phyloP scores from a whole-genome alignment of 2,113 vertebrate genomes.

The Aphelocoma coerulescens region DNA sequence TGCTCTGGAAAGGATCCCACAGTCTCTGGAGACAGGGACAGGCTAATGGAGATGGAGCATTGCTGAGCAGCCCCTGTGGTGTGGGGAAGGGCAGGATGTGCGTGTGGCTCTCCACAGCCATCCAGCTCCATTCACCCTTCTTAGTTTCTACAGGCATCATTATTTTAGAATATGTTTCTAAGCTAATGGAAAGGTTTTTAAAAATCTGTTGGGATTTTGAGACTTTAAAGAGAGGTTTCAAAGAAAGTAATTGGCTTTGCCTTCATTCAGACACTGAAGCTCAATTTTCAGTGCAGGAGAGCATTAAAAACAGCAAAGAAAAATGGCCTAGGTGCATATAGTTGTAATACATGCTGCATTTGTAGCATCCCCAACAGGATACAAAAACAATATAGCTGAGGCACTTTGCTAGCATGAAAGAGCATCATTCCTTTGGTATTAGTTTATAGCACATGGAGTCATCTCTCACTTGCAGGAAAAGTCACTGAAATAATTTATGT shows the following conservation, averaged over 20 bases:
- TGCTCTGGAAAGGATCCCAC: not conserved
- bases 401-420: slow-evolving; percentile 54
- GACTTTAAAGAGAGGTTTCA: slow-evolving; percentile 30
- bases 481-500: slow-evolving; percentile 68
- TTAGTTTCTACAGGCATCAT: not conserved
- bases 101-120: not conserved
- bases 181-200: slow-evolving; percentile 28
- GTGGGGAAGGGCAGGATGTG: not conserved
- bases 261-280: not conserved
- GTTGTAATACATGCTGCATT: slow-evolving; percentile 39
- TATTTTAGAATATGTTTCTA: slow-evolving; percentile 5
- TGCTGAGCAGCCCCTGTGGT: not conserved
- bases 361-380: slow-evolving; percentile 39
- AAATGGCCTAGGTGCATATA: slow-evolving; percentile 57
- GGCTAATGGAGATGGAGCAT: not conserved
- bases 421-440: slow-evolving; percentile 54
- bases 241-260: slow-evolving; percentile 40
- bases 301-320: slow-evolving; percentile 53
- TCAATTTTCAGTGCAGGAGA: slow-evolving; percentile 36
- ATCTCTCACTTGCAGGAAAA: slow-evolving; percentile 56
- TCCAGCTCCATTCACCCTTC: not conserved
- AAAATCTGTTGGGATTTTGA: not conserved
- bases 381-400: slow-evolving; percentile 20
- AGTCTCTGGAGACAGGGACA: not conserved
- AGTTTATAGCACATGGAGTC: slow-evolving; percentile 57